Evolutionary conservation across 1,140 invertebrate genomes (phyloP), one percentile per base, ranked within the genome.

Genomic region (Neodiprion virginianus): DNA sequence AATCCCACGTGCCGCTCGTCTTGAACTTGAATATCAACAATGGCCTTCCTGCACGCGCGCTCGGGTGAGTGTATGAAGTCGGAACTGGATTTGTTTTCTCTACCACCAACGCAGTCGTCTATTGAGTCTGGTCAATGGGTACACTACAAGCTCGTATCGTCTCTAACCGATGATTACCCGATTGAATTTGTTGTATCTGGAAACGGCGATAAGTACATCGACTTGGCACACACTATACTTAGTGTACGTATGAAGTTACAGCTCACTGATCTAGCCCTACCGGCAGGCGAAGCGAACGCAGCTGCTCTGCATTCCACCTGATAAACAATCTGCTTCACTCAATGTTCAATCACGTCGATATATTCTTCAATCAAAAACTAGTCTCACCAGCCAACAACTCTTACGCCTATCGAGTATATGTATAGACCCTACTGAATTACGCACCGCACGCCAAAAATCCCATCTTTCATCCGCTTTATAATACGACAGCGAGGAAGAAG

Each of bases 401-500:
- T 21, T 75, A 77, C 61, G 69, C 76, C 17, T 21, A 21, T 21
- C 17, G 17, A 21, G 17, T 21, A 21, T 21, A 21, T 21, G 0
- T 75, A 72, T 12, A 77, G 53, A 72, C 74, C 21, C 66, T 77
- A 7, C 40, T 77, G 61, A 75, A 74, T 75, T 77, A 77, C 48
- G 73, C 65, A 7, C 4, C 8, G 7, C 48, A 23, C n/a, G 74
- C 76, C 0, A 77, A 77, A 65, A 40, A 0, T 69, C 72, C 7
- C 75, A 76, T 71, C 72, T 74, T 8, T 40, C 72, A 3, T 21
- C 17, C 0, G 17, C 17, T 21, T 21, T 21, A 21, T 76, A 72
- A 72, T 69, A 47, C 47, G 50, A 53, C n/a, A 53, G 50, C 50
- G 50, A 53, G n/a, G 50, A 50, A 14, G 72, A 69, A 40, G 66